Evolutionary conservation across 2,797 vertebrate species (phyloP).

Genomic region (Coreius guichenoti): DNA sequence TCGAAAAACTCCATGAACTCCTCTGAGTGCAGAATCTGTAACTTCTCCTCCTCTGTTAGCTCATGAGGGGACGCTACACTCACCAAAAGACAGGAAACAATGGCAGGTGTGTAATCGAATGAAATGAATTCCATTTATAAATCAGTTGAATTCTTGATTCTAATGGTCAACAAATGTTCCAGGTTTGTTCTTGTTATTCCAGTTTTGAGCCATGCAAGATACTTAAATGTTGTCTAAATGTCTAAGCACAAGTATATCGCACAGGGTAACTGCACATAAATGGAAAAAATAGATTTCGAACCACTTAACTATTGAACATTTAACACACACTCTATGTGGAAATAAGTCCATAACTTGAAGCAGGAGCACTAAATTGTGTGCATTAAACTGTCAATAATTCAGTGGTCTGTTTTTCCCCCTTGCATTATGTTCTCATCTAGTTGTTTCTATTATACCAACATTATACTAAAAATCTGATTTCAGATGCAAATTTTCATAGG

Average conservation of each 20-base stretch:
- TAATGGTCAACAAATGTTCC: background rate
- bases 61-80: conserved; percentile 85
- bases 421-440: background rate
- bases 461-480: background rate
- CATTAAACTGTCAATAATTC: background rate
- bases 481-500: background rate
- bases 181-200: background rate
- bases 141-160: background rate
- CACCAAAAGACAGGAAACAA: background rate
- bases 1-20: conserved; percentile 97
- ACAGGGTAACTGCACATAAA: background rate
- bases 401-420: background rate
- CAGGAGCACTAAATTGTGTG: background rate
- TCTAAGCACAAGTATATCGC: background rate
- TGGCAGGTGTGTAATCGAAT: background rate
- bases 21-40: conserved; percentile 94
- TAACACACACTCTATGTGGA: background rate
- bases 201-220: background rate
- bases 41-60: conserved; percentile 97
- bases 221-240: background rate
- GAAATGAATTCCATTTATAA: background rate
- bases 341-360: background rate
- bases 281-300: too few relatives aligned
- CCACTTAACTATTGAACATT: background rate
- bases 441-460: background rate